These are phyloP conservation scores for Tiliacea aurago DNA, from an alignment of 2,888 invertebrate species.

Conservation along the genomic window DNA sequence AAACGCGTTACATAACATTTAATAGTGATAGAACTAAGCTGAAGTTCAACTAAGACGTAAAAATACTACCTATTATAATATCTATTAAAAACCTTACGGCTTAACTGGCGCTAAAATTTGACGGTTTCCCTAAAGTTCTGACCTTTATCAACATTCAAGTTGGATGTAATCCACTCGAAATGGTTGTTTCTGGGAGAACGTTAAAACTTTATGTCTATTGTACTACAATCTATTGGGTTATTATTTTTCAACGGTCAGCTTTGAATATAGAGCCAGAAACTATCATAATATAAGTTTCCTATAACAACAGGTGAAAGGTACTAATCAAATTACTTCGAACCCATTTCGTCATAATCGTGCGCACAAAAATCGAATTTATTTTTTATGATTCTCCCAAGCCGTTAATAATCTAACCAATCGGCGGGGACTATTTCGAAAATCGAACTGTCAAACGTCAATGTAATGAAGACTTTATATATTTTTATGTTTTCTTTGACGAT, in stretches of 20 bases:
- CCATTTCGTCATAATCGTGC: constrained; percentile 66
- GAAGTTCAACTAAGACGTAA: constrained; percentile 60
- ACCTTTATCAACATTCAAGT: constrained; percentile 70
- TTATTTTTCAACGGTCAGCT: constrained; percentile 63
- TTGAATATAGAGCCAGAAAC: constrained; percentile 46
- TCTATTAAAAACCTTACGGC: constrained; percentile 69
- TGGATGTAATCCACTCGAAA: constrained; percentile 68
- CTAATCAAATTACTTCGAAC: constrained; percentile 70
- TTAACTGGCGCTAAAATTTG: constrained; percentile 67
- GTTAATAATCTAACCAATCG: constrained; percentile 79
- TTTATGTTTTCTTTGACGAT: constrained; percentile 84
- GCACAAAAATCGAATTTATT: constrained; percentile 70
- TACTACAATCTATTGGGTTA: constrained; percentile 66
- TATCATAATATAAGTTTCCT: constrained; percentile 53
- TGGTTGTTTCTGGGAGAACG: constrained; percentile 67
- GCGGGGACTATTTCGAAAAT: constrained; percentile 79
- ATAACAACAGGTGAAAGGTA: constrained; percentile 69
- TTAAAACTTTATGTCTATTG: constrained; percentile 68
- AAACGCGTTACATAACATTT: constrained; percentile 34
- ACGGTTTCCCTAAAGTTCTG: constrained; percentile 68
- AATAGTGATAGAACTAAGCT: constrained; percentile 31
- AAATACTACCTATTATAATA: constrained; percentile 66
- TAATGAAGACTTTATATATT: constrained; percentile 86
- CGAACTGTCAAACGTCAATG: constrained; percentile 86
- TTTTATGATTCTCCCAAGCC: constrained; percentile 69